Evolutionary conservation across 2,888 invertebrate species (phyloP), one percentile per base, ranked within the genome.

Genomic region (Synanthedon tipuliformis): DNA sequence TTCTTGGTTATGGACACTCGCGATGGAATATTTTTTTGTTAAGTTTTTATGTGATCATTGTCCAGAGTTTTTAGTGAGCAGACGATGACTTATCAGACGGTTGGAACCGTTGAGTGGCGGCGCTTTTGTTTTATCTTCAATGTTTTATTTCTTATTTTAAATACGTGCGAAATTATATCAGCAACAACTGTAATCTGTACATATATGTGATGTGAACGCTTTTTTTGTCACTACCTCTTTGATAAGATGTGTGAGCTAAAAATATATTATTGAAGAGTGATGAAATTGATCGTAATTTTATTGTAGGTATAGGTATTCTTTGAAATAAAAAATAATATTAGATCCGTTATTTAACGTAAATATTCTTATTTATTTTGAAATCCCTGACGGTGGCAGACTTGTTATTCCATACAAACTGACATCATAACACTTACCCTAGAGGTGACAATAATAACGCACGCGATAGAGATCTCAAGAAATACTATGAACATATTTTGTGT

Each of bases 1-100:
- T 34, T 8, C 12, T n/a, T 45, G 45, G 7, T 45, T 45, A 61
- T 75, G 76, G 74, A 77, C 60, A 75, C 71, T 57, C 40, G 58
- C 65, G 51, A 54, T 40, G 53, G 58, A 45, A 8, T 57, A 18
- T 67, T 75, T 75, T 74, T 71, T 59, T 61, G 58, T 55, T 60
- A 64, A 64, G 56, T 73, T 78, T 78, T 77, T 76, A 73, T 73
- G 65, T 69, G 67, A 69, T 69, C 72, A 69, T 74, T 75, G 75
- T 77, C 68, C 65, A 61, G 65, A 61, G 69, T 66, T 66, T 63
- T 75, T 73, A 65, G 71, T 61, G 66, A 61, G 67, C 64, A 69
- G 67, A 68, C 64, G 71, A 70, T 74, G 73, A 71, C 65, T 73
- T 76, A 75, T 73, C 73, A 61, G 57, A 63, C 59, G 56, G 57